Evolutionary conservation across 2,113 vertebrate species (phyloP).

Genomic region (Cichladusa arquata): DNA sequence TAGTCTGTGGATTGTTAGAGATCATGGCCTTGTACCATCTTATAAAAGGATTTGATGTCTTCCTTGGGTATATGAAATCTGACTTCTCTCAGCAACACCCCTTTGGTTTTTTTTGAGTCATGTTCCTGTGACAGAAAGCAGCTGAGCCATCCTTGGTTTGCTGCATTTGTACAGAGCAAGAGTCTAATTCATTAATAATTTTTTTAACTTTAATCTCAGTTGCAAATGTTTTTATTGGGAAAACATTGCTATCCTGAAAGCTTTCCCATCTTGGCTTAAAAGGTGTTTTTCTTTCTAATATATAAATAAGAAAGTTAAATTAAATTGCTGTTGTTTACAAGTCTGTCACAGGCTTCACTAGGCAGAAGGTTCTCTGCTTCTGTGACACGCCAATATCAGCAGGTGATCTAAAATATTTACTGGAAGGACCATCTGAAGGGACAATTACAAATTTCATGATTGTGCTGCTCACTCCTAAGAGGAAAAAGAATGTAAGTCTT

Average conservation of each 20-base stretch:
- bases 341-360: background rate
- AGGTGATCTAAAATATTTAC: background rate
- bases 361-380: background rate
- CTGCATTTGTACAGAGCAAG: accelerated
- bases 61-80: background rate
- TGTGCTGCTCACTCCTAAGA: background rate
- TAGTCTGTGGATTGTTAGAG: background rate
- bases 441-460: background rate
- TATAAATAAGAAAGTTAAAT: background rate
- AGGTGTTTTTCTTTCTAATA: background rate
- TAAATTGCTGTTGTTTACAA: background rate
- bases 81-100: background rate
- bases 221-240: background rate
- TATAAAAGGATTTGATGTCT: background rate
- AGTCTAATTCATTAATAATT: background rate
- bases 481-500: background rate
- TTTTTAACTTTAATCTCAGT: background rate
- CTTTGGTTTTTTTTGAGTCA: background rate
- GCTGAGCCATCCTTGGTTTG: background rate
- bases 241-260: background rate
- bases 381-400: background rate
- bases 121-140: background rate
- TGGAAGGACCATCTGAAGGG: background rate
- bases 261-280: background rate
- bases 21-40: background rate